phyloP scores from a whole-genome alignment of 2,888 invertebrate genomes.

The Latrodectus elegans region DNA sequence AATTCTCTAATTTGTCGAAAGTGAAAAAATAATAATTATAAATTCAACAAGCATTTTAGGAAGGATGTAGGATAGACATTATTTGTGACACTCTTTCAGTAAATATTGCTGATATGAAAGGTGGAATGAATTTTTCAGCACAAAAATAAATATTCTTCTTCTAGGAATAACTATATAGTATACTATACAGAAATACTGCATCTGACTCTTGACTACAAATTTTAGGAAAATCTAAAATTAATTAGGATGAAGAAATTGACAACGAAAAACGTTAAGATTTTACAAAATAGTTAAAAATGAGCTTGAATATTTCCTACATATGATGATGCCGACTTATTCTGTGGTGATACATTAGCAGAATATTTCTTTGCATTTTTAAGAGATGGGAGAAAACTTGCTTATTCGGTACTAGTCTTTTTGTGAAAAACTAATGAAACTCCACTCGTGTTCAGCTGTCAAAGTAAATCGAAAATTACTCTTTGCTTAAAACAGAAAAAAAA shows the following conservation, averaged over 20 bases:
- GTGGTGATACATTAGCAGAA: neutral
- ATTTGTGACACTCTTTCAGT: neutral
- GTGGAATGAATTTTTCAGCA: neutral
- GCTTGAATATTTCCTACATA: neutral
- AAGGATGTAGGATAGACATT: neutral
- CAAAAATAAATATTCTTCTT: neutral
- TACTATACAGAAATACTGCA: neutral
- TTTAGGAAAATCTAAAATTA: conserved; percentile 30
- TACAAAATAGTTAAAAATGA: conserved; percentile 3
- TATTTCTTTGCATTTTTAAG: conserved; percentile 14
- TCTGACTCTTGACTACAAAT: conserved; percentile 30
- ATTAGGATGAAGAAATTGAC: conserved; percentile 17
- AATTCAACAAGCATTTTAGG: neutral
- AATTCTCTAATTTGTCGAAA: neutral
- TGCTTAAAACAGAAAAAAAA: conserved; percentile 4
- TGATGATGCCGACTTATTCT: neutral
- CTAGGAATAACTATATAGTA: neutral
- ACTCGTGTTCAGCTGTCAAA: neutral
- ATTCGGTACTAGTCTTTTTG: neutral
- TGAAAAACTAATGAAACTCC: neutral
- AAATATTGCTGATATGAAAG: neutral
- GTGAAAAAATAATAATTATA: neutral
- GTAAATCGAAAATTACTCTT: conserved; percentile 16
- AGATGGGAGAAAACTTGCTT: conserved; percentile 7
- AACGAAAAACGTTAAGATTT: conserved; percentile 7